Evolutionary conservation across 2,888 invertebrate species (phyloP), one percentile per base, ranked within the genome.

Genomic region (Orchestes rusci): DNA sequence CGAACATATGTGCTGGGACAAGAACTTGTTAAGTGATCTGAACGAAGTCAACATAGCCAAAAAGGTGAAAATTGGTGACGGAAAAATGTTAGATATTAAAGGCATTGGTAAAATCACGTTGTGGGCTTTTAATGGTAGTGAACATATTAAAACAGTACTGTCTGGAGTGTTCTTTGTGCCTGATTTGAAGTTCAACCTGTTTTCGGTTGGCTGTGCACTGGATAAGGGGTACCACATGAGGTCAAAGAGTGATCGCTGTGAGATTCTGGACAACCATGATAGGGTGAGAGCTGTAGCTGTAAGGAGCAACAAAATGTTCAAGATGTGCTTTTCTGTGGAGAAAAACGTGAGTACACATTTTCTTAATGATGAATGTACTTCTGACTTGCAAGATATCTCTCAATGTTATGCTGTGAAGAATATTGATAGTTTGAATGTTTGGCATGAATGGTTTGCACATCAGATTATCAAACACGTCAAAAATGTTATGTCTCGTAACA

Each of bases 1-100:
- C 13, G 48, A 48, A 31, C 45, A 52, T 37, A 52, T 52, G 50
- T 48, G 19, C 12, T 36, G 36, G 36, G 16, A 36, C 5, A 36
- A 36, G 12, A 17, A 37, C 18, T 54, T n/a, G 31, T n/a, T n/a
- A n/a, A n/a, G n/a, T n/a, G n/a, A n/a, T n/a, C n/a, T n/a, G n/a
- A n/a, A n/a, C n/a, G n/a, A n/a, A n/a, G n/a, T n/a, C n/a, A n/a
- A n/a, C n/a, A n/a, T n/a, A n/a, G n/a, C n/a, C n/a, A n/a, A n/a
- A n/a, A n/a, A n/a, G n/a, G n/a, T n/a, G n/a, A n/a, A n/a, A n/a
- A n/a, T n/a, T n/a, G n/a, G n/a, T n/a, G n/a, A n/a, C n/a, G n/a
- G n/a, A n/a, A n/a, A n/a, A n/a, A n/a, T n/a, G n/a, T n/a, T n/a
- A n/a, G n/a, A n/a, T n/a, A n/a, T n/a, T n/a, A n/a, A n/a, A n/a